phyloP scores from a whole-genome alignment of 35 echinoderm and acorn worm genomes.

The Antedon bifida region DNA sequence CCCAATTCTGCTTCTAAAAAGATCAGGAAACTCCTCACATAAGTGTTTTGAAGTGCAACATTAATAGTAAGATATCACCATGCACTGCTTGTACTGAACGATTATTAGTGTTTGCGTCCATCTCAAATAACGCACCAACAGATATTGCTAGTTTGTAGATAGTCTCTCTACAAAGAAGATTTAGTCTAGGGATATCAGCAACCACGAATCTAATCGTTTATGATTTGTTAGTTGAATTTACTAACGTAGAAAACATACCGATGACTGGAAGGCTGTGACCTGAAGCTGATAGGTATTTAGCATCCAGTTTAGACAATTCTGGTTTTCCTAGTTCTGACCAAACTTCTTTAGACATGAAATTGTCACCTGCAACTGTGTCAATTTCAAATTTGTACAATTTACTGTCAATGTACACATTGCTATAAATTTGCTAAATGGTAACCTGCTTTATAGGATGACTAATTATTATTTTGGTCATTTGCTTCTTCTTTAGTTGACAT shows the following conservation, averaged over 20 bases:
- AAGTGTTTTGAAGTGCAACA: background rate
- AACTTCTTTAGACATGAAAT: background rate
- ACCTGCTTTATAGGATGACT: background rate
- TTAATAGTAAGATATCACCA: background rate
- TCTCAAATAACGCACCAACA: background rate
- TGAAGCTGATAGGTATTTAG: background rate
- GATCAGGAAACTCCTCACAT: background rate
- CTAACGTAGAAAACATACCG: background rate
- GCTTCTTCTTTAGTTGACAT: background rate
- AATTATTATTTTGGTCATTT: background rate
- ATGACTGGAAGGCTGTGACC: background rate
- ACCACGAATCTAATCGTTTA: background rate
- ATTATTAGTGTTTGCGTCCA: background rate
- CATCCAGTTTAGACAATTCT: background rate
- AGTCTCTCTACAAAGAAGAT: background rate
- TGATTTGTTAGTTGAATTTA: background rate
- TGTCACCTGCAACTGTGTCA: background rate
- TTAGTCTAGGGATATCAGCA: background rate
- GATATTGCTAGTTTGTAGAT: background rate
- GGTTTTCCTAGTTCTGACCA: background rate
- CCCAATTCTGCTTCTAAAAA: conserved; percentile 8
- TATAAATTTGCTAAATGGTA: background rate
- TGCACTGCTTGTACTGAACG: background rate
- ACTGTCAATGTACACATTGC: background rate
- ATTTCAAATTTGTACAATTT: background rate